A percentile compares a stretch with the other conserved stretches of the same genome.
These are phyloP conservation scores for Pedionomus torquatus DNA, from an alignment of 2,113 vertebrate species.

Conservation along the genomic window DNA sequence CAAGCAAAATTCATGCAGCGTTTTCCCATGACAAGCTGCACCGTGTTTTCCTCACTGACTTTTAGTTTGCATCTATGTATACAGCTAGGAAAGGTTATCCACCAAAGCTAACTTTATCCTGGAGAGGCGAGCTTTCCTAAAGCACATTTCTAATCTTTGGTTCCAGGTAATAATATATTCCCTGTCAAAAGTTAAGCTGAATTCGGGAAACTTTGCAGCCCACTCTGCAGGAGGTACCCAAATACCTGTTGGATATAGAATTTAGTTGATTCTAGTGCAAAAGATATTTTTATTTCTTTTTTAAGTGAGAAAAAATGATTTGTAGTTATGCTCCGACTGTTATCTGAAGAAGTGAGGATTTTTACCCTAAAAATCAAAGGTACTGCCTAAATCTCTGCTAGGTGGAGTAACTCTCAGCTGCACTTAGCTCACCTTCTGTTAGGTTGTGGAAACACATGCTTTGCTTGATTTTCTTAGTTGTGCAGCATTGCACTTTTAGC, in stretches of 20 bases:
- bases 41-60: neutral
- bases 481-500: rapidly evolving
- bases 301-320: neutral
- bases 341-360: neutral
- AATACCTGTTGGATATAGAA: neutral
- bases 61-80: neutral
- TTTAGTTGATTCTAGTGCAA: neutral
- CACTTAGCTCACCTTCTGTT: neutral
- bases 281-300: neutral
- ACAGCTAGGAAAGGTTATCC: neutral
- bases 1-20: neutral
- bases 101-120: neutral
- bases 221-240: neutral
- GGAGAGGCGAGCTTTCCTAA: neutral
- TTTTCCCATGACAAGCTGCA: neutral
- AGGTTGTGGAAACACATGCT: neutral
- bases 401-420: neutral
- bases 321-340: neutral
- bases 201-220: neutral
- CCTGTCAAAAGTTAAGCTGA: neutral
- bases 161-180: neutral
- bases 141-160: neutral
- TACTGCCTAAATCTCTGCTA: neutral
- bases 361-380: neutral
- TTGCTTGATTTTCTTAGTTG: neutral